Percentiles rank a stretch among this genome's conserved stretches.
phyloP scores from a whole-genome alignment of 2,888 invertebrate genomes.

The Limnephilus marmoratus region DNA sequence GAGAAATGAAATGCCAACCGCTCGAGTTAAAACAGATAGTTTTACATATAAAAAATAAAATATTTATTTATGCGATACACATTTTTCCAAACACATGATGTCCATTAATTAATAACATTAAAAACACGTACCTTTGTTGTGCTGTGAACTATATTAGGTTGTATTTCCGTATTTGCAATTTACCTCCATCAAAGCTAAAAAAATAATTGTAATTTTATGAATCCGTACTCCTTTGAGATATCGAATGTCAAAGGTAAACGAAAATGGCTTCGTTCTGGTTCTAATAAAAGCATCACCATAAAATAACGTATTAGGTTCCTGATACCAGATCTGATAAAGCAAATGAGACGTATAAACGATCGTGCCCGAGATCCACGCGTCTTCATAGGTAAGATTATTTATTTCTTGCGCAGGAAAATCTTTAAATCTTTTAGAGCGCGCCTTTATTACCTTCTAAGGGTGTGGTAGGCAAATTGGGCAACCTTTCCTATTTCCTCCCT shows the following conservation, averaged over 20 bases:
- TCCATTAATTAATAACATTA: too few relatives aligned
- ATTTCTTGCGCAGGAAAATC: not conserved
- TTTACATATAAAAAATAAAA: too few relatives aligned
- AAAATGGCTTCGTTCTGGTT: not conserved
- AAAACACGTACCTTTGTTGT: too few relatives aligned
- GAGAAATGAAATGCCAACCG: too few relatives aligned
- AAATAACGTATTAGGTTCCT: not conserved
- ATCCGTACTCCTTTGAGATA: not conserved
- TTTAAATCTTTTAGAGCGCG: slow-evolving; percentile 19
- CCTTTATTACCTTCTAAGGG: slow-evolving; percentile 14
- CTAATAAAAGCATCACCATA: not conserved
- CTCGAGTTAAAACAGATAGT: too few relatives aligned
- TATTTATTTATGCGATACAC: too few relatives aligned
- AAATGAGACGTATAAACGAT: not conserved
- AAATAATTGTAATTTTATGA: not conserved
- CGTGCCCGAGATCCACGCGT: not conserved
- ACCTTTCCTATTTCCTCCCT: slow-evolving; percentile 20
- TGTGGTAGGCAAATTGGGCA: slow-evolving; percentile 47
- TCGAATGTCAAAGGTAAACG: not conserved
- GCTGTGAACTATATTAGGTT: too few relatives aligned
- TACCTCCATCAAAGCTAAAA: not conserved
- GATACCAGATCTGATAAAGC: not conserved
- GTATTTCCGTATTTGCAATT: not conserved
- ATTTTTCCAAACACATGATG: too few relatives aligned
- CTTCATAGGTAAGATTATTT: not conserved